Percentiles rank a stretch among this genome's conserved stretches.
Evolutionary conservation across 53 echinoderm and acorn worm genomes (phyloP).

Genomic region (Glandiceps talaboti): DNA sequence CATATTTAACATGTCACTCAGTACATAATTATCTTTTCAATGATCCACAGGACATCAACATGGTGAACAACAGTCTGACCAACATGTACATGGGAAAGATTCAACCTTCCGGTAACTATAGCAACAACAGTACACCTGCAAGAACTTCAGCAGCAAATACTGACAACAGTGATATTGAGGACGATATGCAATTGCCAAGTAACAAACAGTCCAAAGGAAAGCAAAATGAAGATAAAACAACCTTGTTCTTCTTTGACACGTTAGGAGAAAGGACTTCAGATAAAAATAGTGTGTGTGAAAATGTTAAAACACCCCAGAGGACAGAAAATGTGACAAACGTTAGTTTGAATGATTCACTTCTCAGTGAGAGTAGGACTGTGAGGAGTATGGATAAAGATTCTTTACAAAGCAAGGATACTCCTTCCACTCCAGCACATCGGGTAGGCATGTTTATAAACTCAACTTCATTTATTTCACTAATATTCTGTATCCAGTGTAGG

Average conservation of each 20-base stretch:
- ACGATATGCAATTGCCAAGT: conserved; percentile 24
- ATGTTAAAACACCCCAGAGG: too few species aligned
- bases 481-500: too few species aligned
- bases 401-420: too few species aligned
- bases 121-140: conserved; percentile 1
- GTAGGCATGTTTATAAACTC: too few species aligned
- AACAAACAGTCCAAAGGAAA: conserved; percentile 28
- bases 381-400: too few species aligned
- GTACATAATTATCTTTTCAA: too few species aligned
- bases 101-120: background rate
- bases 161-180: conserved; percentile 27
- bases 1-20: too few species aligned
- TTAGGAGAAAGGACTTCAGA: too few species aligned
- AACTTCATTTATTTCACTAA: too few species aligned
- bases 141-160: conserved; percentile 36
- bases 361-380: background rate
- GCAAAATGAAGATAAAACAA: conserved; percentile 25
- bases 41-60: conserved; percentile 46
- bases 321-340: background rate
- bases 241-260: too few species aligned
- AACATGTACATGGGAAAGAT: conserved; percentile 55
- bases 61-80: conserved; percentile 66
- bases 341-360: background rate
- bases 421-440: too few species aligned
- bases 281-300: too few species aligned